Evolutionary conservation across 1,140 invertebrate species (phyloP), one percentile per base, ranked within the genome.

Genomic region (Aradophagus sp.): DNA sequence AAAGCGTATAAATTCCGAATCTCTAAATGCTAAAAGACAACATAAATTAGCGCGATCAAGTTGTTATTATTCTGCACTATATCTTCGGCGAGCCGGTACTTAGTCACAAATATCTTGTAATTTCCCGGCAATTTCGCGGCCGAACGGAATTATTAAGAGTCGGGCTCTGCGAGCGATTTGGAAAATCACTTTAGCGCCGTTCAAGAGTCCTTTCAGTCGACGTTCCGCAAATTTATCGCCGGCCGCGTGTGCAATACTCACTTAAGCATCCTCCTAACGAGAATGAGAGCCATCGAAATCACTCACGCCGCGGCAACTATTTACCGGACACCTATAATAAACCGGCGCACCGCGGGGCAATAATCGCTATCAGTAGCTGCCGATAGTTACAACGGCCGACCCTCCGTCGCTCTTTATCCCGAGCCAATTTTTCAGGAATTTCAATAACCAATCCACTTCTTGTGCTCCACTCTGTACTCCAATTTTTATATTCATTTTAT

Each of bases 171-270:
- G 8, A 71, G 67, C 67, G 45, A 41, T 65, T 63, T 50, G 53
- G 59, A 65, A 71, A 71, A 71, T 71, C 67, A 71, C 67, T 71
- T 71, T 65, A 71, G 44, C 58, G 52, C 58, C 41, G 50, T 35
- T 52, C 48, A 31, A 41, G 29, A 55, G 66, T 56, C 45, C 66
- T 58, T 55, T 61, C 26, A 8, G 42, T 45, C 56, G 50, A 36
- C 58, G 66, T 45, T 29, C 36, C 35, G 42, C 6, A 70, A 63
- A 70, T 70, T 69, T 70, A 70, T 62, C 35, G 45, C 8, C 44
- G 15, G 50, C 50, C 48, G 48, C 56, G 34, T 53, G 56, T 50
- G 55, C 66, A 69, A 38, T 70, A 15, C 42, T 50, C 58, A 34
- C 45, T 62, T 70, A 62, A 70, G 50, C 32, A 52, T 52, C 50